Base-by-base conservation (phyloP, 2,888 invertebrate species). In the Nomada fucata region DNA sequence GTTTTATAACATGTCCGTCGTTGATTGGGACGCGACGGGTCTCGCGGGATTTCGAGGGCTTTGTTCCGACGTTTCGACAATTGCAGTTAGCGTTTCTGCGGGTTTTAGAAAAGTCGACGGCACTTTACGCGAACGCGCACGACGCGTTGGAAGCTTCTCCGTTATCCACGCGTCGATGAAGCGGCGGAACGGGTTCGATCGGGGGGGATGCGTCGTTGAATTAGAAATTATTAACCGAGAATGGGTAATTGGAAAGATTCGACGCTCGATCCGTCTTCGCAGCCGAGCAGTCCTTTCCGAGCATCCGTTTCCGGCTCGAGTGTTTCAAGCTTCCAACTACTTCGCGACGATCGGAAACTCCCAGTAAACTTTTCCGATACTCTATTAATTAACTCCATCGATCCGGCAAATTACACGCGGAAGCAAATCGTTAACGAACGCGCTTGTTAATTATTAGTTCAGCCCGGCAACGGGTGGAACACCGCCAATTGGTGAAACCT, bases 351-450 rank as follows among this genome's bases (percentile, higher is more conserved):
- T 57, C 47, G 72, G 11, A 55, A 57, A 59, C 61, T 50, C 42
- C 67, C 69, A 29, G 36, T 29, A 2, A 70, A 78, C 64, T 78
- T 82, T 74, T 29, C 65, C 81, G 52, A 82, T 82, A 82, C 64
- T 82, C 70, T 69, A 82, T 79, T 74, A 79, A 82, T 82, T 74
- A 71, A 65, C 44, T 47, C 36, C 23, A 52, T 70, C 79, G 74
- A 79, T 64, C 52, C 79, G 74, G 52, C 42, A 29, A 70, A 53
- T 73, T 57, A 63, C 69, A 64, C 72, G 72, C 47, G 13, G 59
- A 26, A 23, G 52, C 60, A n/a, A 55, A 59, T 57, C 69, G 68
- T 73, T 81, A 81, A 70, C 79, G 79, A 78, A 72, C 60, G 29
- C 18, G 55, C 73, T 60, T 23, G 63, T 79, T 79, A 79, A 79